These are phyloP conservation scores for Drosophila emarginata DNA, from an alignment of 2,888 invertebrate species.

Conservation along the genomic window DNA sequence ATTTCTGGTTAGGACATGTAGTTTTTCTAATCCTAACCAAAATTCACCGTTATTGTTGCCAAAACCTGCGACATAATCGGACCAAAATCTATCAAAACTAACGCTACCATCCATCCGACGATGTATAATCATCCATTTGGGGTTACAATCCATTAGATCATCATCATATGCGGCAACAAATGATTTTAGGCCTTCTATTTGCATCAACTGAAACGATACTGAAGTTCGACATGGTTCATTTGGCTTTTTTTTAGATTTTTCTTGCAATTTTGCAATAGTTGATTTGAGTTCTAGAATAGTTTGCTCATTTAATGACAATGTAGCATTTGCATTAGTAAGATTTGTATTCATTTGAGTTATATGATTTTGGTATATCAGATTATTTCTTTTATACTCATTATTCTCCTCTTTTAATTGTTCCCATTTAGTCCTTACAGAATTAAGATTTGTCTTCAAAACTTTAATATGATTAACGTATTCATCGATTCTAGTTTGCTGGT, in stretches of 20 bases:
- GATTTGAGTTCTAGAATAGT: not conserved
- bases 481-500: not conserved
- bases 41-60: not conserved
- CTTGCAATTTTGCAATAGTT: not conserved
- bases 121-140: not conserved
- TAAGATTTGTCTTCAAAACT: not conserved
- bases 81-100: not conserved
- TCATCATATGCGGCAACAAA: not conserved
- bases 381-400: not conserved
- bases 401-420: not conserved
- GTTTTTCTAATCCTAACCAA: not conserved
- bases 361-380: not conserved
- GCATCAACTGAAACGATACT: not conserved
- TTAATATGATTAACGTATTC: no score
- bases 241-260: not conserved
- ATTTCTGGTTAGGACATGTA: not conserved
- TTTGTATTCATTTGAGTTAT: not conserved
- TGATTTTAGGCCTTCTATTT: not conserved
- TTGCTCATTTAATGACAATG: not conserved
- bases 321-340: not conserved
- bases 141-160: not conserved
- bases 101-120: not conserved
- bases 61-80: not conserved
- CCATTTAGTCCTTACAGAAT: not conserved
- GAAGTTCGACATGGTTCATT: not conserved